Percentiles rank a stretch among this genome's conserved stretches.
Conservation (phyloP, 37 sponge, comb jelly and placozoan genomes). For the Hexactinellida sp. region DNA sequence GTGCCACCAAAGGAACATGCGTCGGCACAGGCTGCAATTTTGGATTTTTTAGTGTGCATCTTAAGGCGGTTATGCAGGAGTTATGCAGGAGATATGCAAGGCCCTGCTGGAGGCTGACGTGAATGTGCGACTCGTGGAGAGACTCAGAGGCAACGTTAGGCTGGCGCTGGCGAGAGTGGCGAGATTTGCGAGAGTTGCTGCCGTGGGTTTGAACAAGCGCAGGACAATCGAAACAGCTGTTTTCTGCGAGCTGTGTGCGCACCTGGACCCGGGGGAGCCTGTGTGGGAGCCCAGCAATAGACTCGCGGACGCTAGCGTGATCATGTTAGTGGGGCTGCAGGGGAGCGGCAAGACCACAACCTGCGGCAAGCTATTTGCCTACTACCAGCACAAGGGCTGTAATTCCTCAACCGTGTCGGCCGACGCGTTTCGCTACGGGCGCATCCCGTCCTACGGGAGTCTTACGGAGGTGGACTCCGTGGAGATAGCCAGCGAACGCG, state of each 20-base stretch:
- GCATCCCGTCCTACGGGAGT: conserved; percentile 88
- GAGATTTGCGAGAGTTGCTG: no score
- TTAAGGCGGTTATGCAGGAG: conserved; percentile 73
- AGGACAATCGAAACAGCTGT: conserved; percentile 84
- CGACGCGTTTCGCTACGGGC: conserved; percentile 89
- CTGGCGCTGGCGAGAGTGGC: conserved; percentile 6
- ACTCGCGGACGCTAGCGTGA: conserved; percentile 52
- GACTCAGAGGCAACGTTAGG: conserved; percentile 76
- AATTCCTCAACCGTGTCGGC: conserved; percentile 87
- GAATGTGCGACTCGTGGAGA: conserved; percentile 76
- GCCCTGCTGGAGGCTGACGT: conserved; percentile 95
- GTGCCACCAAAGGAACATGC: no score
- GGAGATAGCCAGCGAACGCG: conserved; percentile 62
- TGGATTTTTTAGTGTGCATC: no score
- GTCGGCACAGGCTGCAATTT: no score
- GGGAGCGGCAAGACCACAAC: conserved; percentile 98
- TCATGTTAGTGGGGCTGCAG: conserved; percentile 97
- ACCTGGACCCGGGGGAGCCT: conserved; percentile 71
- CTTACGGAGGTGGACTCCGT: conserved; percentile 79
- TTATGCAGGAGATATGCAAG: conserved; percentile 93
- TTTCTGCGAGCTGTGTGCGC: conserved; percentile 84
- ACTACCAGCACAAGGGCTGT: conserved; percentile 87
- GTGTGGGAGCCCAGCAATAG: conserved; percentile 84
- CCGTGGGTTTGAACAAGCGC: conserved; percentile 86
- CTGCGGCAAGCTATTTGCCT: conserved; percentile 81